phyloP scores from a whole-genome alignment of 1,140 invertebrate genomes.

The Kradibia gibbosae region DNA sequence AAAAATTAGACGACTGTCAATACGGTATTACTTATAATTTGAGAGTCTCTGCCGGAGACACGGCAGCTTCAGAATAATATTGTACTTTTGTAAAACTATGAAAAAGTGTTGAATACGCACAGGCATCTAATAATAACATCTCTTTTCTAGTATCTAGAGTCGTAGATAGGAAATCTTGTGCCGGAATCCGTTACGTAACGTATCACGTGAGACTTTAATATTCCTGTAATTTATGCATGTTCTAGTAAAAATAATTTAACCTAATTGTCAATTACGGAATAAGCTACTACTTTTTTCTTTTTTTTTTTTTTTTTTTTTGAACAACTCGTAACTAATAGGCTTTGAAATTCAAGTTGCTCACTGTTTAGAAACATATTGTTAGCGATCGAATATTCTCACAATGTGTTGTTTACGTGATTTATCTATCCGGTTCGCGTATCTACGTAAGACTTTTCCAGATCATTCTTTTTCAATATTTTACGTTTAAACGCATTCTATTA shows the following conservation, averaged over 20 bases:
- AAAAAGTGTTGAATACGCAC: neutral
- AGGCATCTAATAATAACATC: slow-evolving; percentile 24
- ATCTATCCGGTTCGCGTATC: neutral
- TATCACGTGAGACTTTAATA: neutral
- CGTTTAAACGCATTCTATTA: neutral
- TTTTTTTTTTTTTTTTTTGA: neutral
- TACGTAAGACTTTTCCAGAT: neutral
- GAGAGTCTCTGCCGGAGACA: no score
- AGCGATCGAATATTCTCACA: neutral
- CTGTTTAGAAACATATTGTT: no score
- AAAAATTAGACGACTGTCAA: no score
- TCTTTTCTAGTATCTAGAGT: slow-evolving; percentile 9
- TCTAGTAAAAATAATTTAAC: neutral
- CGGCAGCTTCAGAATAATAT: neutral
- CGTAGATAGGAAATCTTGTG: slow-evolving; percentile 3
- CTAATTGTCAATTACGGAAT: neutral
- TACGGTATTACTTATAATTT: no score
- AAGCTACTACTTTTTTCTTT: neutral
- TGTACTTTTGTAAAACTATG: neutral
- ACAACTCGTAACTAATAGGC: neutral
- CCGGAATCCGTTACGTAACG: neutral
- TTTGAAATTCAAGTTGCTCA: neutral
- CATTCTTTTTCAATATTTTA: neutral
- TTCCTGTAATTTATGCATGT: neutral
- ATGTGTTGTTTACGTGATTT: slow-evolving; percentile 1